Evolutionary conservation across 2,113 vertebrate species (phyloP).

Genomic region (Lepisosteus osseus): DNA sequence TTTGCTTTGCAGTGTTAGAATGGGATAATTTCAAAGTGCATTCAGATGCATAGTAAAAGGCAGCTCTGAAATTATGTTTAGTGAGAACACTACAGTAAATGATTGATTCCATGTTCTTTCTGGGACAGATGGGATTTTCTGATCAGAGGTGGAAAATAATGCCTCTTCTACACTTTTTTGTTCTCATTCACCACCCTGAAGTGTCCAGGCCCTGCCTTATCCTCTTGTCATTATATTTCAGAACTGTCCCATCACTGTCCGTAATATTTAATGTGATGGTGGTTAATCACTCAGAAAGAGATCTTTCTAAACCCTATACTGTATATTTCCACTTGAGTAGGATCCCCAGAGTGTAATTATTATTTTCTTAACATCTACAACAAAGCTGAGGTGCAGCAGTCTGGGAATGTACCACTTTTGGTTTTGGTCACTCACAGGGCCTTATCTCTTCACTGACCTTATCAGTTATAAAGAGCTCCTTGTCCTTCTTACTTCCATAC

Average conservation of each 20-base stretch:
- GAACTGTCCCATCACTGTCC: neutral
- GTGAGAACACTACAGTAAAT: neutral
- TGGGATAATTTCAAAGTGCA: too few species aligned
- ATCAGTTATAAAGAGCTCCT: too few species aligned
- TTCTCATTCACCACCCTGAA: neutral
- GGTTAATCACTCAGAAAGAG: conserved; percentile 16
- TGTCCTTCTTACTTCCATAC: too few species aligned
- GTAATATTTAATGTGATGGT: neutral
- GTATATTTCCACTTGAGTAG: neutral
- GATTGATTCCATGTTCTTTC: neutral
- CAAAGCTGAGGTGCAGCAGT: too few species aligned
- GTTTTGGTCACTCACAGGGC: too few species aligned
- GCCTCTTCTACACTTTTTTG: neutral
- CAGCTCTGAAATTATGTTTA: too few species aligned
- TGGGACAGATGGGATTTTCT: neutral
- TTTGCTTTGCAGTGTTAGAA: too few species aligned
- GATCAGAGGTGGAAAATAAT: conserved; percentile 13
- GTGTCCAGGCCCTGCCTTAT: neutral
- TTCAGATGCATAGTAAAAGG: too few species aligned
- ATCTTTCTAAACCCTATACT: neutral
- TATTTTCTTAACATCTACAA: neutral
- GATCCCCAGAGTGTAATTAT: neutral
- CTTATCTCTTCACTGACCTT: too few species aligned
- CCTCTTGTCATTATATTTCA: neutral
- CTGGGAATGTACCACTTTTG: too few species aligned